Evolutionary conservation across 1,140 invertebrate genomes (phyloP).

Genomic region (Dufourea novaeangliae): DNA sequence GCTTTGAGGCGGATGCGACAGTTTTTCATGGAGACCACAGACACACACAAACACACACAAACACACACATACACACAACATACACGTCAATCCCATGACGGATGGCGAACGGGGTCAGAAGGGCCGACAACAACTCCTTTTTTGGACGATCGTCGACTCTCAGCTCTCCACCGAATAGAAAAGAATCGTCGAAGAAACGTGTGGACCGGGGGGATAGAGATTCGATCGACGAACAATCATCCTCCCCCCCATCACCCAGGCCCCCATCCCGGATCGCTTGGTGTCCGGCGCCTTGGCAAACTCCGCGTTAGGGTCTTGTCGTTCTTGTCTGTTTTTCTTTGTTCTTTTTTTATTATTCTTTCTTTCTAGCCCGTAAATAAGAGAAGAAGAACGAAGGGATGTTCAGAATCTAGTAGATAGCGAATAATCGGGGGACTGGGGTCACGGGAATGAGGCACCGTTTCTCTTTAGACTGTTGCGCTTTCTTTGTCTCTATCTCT

Average conservation of each 20-base stretch:
- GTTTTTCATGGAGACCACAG: too few species aligned
- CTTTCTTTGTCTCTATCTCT: slow-evolving; percentile 2
- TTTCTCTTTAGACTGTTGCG: slow-evolving; percentile 47
- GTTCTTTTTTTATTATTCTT: not conserved
- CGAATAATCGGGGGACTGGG: slow-evolving; percentile 59
- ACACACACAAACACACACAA: too few species aligned
- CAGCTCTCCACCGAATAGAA: not conserved
- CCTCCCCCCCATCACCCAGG: too few species aligned
- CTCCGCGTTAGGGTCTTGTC: slow-evolving; percentile 52
- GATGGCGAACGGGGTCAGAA: slow-evolving; percentile 49
- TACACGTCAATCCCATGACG: slow-evolving; percentile 62
- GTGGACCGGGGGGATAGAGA: too few species aligned
- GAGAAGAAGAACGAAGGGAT: slow-evolving; percentile 3
- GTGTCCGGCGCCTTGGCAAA: slow-evolving; percentile 65
- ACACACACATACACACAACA: too few species aligned
- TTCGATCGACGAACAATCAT: too few species aligned
- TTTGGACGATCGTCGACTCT: not conserved
- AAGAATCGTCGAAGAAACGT: too few species aligned
- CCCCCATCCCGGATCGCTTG: slow-evolving; percentile 40
- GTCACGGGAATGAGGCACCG: slow-evolving; percentile 51
- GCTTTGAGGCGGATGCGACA: too few species aligned
- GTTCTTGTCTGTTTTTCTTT: too few species aligned
- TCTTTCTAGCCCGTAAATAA: slow-evolving; percentile 50
- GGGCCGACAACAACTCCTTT: slow-evolving; percentile 12
- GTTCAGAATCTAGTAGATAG: slow-evolving; percentile 60